Evolutionary conservation across 2,113 vertebrate genomes (phyloP), one percentile per base, ranked within the genome.

Genomic region (Tetraodon nigroviridis): DNA sequence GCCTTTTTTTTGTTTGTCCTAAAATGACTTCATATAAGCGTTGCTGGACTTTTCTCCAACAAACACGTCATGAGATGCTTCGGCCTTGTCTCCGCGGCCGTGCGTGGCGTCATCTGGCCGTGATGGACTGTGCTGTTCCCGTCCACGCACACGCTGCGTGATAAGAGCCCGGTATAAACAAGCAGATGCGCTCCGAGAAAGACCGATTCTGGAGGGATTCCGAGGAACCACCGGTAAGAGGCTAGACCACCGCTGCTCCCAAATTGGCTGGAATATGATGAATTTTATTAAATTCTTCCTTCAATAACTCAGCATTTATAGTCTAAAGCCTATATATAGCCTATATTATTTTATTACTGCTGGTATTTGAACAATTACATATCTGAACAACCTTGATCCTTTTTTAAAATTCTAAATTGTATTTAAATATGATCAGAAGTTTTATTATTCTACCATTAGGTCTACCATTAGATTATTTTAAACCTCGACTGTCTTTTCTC

Each of bases 41-140:
- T 46, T 17, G 7, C 8, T 48, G 17, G 46, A 19, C 17, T 48
- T 48, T 48, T 48, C 1, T 2, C 10, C 48, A n/a, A n/a, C 27
- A 58, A 68, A 56, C 51, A 50, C 61, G 84, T 84, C 82, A 79
- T 0, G 19, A 6, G 45, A 46, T n/a, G 16, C 16, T 0, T 51
- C 44, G 83, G 63, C 83, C 85, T 86, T 86, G 81, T 76, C 60
- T 14, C 51, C 4, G 58, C 49, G 12, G 40, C 37, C 67, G 51
- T 14, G 61, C 11, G 3, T 75, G 72, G 57, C 78, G 80, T 83
- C 76, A 79, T 17, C 50, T 55, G 44, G 37, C 6, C 16, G 44
- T 78, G 71, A 79, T 73, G 71, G 80, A 87, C 50, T 82, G 76
- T 67, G 67, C 69, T 83, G 83, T 85, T 78, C 81, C 64, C 53